These are phyloP conservation scores for Cladorhizidae sp. DNA, from an alignment of 37 sponge, comb jelly and placozoan species.

Conservation along the genomic window DNA sequence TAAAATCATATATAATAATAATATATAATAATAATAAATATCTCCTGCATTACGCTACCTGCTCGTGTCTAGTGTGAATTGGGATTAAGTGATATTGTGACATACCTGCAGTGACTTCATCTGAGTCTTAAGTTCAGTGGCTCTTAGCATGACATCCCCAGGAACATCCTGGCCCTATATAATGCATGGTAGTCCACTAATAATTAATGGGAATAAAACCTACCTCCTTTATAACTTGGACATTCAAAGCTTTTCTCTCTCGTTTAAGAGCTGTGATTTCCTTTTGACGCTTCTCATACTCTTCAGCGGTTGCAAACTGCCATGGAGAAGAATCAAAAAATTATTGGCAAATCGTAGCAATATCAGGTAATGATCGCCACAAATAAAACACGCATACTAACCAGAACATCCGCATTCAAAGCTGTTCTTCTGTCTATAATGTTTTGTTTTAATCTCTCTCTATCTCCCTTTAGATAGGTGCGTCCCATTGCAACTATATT, in stretches of 20 bases:
- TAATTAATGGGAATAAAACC: neutral
- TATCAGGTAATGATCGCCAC: too few species aligned
- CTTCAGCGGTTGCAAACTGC: too few species aligned
- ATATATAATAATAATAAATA: too few species aligned
- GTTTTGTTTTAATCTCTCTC: neutral
- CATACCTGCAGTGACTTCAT: too few species aligned
- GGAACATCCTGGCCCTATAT: too few species aligned
- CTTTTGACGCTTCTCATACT: neutral
- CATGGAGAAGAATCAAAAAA: too few species aligned
- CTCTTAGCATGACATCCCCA: too few species aligned
- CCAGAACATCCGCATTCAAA: neutral
- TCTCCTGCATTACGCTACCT: too few species aligned
- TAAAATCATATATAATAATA: too few species aligned
- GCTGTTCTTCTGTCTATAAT: neutral
- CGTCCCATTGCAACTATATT: neutral
- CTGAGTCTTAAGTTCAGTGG: too few species aligned
- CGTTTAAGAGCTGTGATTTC: neutral
- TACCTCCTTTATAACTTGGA: neutral
- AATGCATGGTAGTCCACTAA: too few species aligned
- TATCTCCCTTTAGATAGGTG: neutral
- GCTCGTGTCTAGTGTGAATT: neutral
- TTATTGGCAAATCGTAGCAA: too few species aligned
- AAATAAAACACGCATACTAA: neutral
- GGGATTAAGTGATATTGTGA: neutral
- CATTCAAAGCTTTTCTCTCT: neutral